These are phyloP conservation scores for Plecturocebus donacophilus DNA, from an alignment of 2,113 vertebrate species.

Conservation along the genomic window DNA sequence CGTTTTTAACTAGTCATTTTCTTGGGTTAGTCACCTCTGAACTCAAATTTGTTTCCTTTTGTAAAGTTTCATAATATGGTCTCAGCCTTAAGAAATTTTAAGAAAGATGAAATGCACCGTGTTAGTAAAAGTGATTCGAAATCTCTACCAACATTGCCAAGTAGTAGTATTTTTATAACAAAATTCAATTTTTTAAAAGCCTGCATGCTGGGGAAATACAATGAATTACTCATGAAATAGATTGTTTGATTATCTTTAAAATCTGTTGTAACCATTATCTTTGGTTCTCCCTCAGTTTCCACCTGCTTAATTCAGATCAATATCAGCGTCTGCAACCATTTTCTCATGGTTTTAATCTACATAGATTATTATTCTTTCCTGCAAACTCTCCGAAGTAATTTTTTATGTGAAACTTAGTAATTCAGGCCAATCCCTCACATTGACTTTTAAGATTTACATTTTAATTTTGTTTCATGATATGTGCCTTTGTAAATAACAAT, in stretches of 20 bases:
- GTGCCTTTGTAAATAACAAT: not conserved
- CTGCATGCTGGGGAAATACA: not conserved
- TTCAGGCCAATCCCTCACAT: not conserved
- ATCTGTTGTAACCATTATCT: not conserved
- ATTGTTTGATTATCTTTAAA: not conserved
- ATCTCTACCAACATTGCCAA: not conserved
- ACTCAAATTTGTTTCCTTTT: slow-evolving; percentile 4
- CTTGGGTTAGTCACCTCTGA: slow-evolving; percentile 37
- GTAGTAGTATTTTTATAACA: not conserved
- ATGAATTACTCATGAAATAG: not conserved
- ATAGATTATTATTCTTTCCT: not conserved
- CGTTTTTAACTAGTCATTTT: not conserved
- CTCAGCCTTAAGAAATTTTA: not conserved
- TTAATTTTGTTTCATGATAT: not conserved
- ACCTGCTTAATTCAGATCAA: not conserved
- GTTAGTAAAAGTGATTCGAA: not conserved
- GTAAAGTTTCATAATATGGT: not conserved
- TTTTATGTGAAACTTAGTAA: slow-evolving; percentile 17
- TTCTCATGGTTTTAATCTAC: slow-evolving; percentile 17
- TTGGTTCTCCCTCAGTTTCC: not conserved
- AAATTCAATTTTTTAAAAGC: not conserved
- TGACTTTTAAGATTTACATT: not conserved
- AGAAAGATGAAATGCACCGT: not conserved
- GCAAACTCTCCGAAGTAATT: not conserved
- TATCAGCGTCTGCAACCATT: not conserved